A percentile compares a stretch with the other conserved stretches of the same genome.
Evolutionary conservation across 2,888 invertebrate species (phyloP).

Genomic region (Chalcosyrphus nemorum): DNA sequence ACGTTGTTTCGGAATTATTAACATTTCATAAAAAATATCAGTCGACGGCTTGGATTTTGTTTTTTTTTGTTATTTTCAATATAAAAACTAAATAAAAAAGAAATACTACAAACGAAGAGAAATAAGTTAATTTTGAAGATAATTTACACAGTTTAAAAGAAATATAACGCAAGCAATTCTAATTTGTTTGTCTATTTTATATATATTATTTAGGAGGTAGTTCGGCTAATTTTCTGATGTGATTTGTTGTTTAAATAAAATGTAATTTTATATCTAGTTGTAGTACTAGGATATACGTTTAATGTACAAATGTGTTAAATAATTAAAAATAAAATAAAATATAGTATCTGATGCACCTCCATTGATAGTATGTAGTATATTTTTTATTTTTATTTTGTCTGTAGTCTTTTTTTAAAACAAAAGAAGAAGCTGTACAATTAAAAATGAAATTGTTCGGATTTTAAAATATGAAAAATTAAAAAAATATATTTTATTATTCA

Average conservation of each 20-base stretch:
- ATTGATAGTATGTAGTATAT: conserved; percentile 55
- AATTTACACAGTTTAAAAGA: conserved; percentile 1
- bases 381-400: conserved; percentile 33
- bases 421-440: conserved; percentile 44
- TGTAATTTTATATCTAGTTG: conserved; percentile 8
- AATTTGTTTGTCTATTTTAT: conserved; percentile 5
- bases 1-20: conserved; percentile 73
- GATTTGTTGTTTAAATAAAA: conserved; percentile 42
- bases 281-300: conserved; percentile 8
- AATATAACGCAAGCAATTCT: conserved; percentile 6
- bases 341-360: conserved; percentile 70
- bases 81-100: conserved; percentile 9
- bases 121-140: conserved; percentile 28
- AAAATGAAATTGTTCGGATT: not conserved
- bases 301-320: conserved; percentile 13
- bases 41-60: conserved; percentile 77
- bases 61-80: conserved; percentile 29
- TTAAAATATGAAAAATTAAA: conserved; percentile 42
- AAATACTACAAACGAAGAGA: not conserved
- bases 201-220: conserved; percentile 63
- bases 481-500: conserved; percentile 44
- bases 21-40: conserved; percentile 78
- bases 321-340: conserved; percentile 2
- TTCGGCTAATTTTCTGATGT: conserved; percentile 69
- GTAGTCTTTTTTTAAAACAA: conserved; percentile 7